These are phyloP conservation scores for Fulica atra DNA, from an alignment of 2,113 vertebrate genomes.

Conservation along the genomic window DNA sequence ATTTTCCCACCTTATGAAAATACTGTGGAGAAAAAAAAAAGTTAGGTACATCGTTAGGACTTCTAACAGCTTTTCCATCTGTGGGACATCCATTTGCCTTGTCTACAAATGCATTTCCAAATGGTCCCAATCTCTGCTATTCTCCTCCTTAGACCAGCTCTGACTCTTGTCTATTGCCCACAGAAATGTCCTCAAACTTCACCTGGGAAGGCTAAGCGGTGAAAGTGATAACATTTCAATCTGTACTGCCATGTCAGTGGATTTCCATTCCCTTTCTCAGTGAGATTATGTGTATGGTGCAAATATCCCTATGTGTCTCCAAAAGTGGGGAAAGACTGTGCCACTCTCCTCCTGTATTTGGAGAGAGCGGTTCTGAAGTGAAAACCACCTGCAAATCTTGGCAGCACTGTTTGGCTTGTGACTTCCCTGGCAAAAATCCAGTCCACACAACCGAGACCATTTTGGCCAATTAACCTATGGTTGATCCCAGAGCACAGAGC, in stretches of 20 bases:
- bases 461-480: not conserved
- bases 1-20: not conserved
- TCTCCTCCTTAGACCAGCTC: not conserved
- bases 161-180: not conserved
- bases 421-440: not conserved
- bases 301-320: not conserved
- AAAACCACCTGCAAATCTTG: not conserved
- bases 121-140: not conserved
- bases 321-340: not conserved
- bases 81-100: not conserved
- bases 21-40: not conserved
- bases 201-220: not conserved
- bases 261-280: not conserved
- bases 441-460: not conserved
- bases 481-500: not conserved
- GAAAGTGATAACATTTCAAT: not conserved
- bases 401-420: not conserved
- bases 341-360: not conserved
- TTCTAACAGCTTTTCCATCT: slow-evolving; percentile 2
- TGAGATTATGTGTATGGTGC: not conserved
- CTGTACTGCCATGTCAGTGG: not conserved
- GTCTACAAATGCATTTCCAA: not conserved
- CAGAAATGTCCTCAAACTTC: not conserved
- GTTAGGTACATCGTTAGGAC: not conserved
- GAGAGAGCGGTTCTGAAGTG: not conserved